These are phyloP conservation scores for Euzetes globulus DNA, from an alignment of 2,888 invertebrate species.

Conservation along the genomic window DNA sequence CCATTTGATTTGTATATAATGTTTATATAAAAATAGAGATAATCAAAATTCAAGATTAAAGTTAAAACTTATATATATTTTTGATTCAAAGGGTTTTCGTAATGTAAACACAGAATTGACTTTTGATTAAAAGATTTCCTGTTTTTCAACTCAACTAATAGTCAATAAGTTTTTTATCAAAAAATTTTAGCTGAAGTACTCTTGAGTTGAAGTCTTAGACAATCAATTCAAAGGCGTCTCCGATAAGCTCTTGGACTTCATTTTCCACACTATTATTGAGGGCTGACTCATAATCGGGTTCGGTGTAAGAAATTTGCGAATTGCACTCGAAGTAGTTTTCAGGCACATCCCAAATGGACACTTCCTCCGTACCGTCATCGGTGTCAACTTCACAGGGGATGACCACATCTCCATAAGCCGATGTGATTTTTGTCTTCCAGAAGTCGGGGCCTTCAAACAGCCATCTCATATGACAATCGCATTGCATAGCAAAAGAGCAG, in stretches of 20 bases:
- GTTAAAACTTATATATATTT: too few species aligned
- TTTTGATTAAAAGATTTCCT: too few species aligned
- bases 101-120: too few species aligned
- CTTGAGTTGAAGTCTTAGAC: neutral
- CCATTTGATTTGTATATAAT: too few species aligned
- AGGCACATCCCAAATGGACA: neutral
- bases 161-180: too few species aligned
- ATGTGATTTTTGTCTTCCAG: neutral
- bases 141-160: too few species aligned
- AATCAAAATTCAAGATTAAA: too few species aligned
- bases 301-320: neutral
- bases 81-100: too few species aligned
- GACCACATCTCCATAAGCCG: neutral
- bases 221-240: neutral
- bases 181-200: too few species aligned
- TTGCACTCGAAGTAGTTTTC: neutral
- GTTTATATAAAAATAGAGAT: too few species aligned
- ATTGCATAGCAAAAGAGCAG: neutral
- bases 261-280: neutral
- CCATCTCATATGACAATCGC: conserved; percentile 12
- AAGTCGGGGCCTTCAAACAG: neutral
- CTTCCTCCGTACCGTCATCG: neutral
- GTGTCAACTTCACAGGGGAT: neutral
- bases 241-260: neutral
- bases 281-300: neutral